A percentile compares a stretch with the other conserved stretches of the same genome.
phyloP scores from a whole-genome alignment of 2,888 invertebrate species.

The Sturmia bella region DNA sequence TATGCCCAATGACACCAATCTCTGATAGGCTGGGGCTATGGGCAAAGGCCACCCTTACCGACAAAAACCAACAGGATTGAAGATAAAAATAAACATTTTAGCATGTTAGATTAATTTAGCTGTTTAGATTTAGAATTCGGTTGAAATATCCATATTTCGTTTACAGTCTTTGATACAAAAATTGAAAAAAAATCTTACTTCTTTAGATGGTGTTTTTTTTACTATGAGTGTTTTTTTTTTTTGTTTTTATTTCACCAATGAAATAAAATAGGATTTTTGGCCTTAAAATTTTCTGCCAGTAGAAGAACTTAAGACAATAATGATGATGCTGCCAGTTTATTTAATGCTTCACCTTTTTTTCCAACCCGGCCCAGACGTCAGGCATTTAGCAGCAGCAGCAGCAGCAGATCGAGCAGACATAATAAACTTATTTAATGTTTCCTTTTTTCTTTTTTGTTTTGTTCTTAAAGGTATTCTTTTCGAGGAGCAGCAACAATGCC shows the following conservation, averaged over 20 bases:
- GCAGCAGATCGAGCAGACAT: slow-evolving; percentile 56
- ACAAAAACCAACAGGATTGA: no score
- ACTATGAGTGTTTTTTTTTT: slow-evolving; percentile 5
- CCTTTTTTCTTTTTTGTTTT: background rate
- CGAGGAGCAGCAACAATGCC: background rate
- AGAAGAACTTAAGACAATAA: slow-evolving; percentile 15
- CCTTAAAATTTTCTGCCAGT: slow-evolving; percentile 13
- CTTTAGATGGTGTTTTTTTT: slow-evolving; percentile 31
- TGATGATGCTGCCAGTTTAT: slow-evolving; percentile 38
- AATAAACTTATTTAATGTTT: slow-evolving; percentile 58
- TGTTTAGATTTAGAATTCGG: background rate
- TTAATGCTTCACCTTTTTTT: slow-evolving; percentile 54
- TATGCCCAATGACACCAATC: no score
- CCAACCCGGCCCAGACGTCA: slow-evolving; percentile 23
- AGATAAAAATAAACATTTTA: no score
- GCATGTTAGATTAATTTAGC: no score
- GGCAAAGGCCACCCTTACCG: no score
- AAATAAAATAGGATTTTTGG: slow-evolving; percentile 25
- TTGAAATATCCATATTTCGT: background rate
- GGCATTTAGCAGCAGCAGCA: slow-evolving; percentile 49
- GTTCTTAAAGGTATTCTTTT: slow-evolving; percentile 7
- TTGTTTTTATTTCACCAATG: background rate
- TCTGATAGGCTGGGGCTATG: no score
- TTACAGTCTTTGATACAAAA: background rate
- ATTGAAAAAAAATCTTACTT: background rate